A percentile compares a stretch with the other conserved stretches of the same genome.
Conservation (phyloP, 2,113 vertebrate species). For the Taxidea taxus region DNA sequence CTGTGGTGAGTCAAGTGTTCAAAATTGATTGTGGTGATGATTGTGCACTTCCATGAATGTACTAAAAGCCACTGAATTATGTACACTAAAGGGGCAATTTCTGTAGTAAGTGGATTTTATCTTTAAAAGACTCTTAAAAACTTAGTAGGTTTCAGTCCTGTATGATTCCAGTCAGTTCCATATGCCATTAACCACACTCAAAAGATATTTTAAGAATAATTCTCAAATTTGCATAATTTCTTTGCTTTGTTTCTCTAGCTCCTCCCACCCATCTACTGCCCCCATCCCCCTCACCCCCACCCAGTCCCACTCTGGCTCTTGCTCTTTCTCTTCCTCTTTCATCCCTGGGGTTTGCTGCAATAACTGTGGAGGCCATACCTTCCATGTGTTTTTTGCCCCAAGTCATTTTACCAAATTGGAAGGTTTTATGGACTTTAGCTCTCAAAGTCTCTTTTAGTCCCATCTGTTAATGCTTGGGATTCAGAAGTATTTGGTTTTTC, state of each 20-base stretch:
- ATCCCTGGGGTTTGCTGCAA: neutral
- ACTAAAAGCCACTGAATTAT: neutral
- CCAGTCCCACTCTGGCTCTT: neutral
- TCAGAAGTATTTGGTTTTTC: neutral
- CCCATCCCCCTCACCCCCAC: too few species aligned
- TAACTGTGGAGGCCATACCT: neutral
- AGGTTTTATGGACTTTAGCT: neutral
- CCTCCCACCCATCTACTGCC: neutral
- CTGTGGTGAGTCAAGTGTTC: neutral
- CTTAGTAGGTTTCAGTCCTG: neutral
- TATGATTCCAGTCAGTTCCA: neutral
- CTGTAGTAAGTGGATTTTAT: neutral
- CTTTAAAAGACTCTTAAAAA: neutral
- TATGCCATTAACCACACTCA: neutral
- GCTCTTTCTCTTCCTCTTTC: neutral
- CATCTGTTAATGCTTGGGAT: neutral
- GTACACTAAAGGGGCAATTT: neutral
- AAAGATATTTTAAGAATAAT: neutral
- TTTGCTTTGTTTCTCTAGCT: neutral
- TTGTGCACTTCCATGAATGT: neutral
- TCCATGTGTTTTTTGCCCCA: neutral
- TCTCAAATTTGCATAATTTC: neutral
- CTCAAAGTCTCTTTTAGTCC: neutral
- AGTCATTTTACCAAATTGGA: neutral
- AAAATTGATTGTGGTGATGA: neutral